Base-by-base conservation (phyloP, 2,113 vertebrate species). In the Bubalus kerabau region DNA sequence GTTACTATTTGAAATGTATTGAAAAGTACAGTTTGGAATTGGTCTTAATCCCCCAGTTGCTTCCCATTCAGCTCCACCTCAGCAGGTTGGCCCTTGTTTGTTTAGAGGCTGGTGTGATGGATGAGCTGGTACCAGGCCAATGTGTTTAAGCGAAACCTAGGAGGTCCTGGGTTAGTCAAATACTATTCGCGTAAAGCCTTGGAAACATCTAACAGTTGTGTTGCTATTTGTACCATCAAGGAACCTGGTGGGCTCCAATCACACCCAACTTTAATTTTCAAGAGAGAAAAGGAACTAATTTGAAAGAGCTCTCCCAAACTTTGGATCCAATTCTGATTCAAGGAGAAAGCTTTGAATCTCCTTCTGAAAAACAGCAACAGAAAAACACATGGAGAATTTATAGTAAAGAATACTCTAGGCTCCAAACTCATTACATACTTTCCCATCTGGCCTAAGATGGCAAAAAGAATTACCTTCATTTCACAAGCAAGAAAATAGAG, bases 401-500 rank as follows among this genome's bases (percentile, higher is more conserved):
- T 90, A 96, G 92, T 88, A 67, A 95, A 95, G 87, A 96, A 78
- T 93, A 95, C 82, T 97, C 86, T 85, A 64, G 85, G 59, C 82
- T 98, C 87, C 92, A 97, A 56, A 96, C 76, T 96, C 95, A 89
- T 98, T 97, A 97, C 9, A 64, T 57, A 89, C 56, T 97, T 95
- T 95, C 81, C 96, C 90, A 90, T 95, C 97, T 97, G 96, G 92
- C 59, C 91, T 84, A 62, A 91, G 90, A 93, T 95, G 90, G 92
- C 81, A 97, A 95, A 96, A 95, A 96, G 87, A 96, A 97, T 97
- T 96, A 94, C 82, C 64, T 96, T 96, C 67, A 96, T 97, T 98
- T 96, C 82, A 86, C 60, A 96, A 88, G 71, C 82, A 92, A 74
- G 92, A 97, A 97, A 96, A 97, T 56, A 88, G 94, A 97, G 71